phyloP scores from a whole-genome alignment of 1,140 invertebrate species.

The Helicoverpa armigera region DNA sequence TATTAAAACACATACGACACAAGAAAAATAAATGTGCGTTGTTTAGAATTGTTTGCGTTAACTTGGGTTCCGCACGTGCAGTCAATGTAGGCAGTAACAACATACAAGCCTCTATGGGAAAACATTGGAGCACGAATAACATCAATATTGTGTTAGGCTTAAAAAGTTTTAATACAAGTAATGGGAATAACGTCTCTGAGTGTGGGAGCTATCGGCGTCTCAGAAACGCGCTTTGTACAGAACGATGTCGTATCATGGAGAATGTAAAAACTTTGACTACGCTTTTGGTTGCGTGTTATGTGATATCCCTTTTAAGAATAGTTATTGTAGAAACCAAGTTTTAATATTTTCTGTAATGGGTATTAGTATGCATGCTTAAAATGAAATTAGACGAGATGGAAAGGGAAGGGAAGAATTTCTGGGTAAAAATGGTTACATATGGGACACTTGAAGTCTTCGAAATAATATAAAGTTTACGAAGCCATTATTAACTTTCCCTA shows the following conservation, averaged over 20 bases:
- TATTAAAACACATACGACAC: background rate
- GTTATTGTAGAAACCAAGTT: background rate
- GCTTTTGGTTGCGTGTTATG: conserved; percentile 4
- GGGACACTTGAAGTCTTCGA: too few species aligned
- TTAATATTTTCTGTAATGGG: background rate
- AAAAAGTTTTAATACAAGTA: conserved; percentile 51
- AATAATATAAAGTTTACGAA: too few species aligned
- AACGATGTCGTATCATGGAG: background rate
- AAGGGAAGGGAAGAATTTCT: too few species aligned
- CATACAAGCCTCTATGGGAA: conserved; percentile 29
- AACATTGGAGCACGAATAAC: conserved; percentile 30
- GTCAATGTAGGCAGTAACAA: conserved; percentile 37
- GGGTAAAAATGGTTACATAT: too few species aligned
- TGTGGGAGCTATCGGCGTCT: conserved; percentile 2
- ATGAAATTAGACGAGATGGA: too few species aligned
- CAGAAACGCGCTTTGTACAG: background rate
- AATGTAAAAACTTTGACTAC: conserved; percentile 12
- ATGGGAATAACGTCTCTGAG: conserved; percentile 39
- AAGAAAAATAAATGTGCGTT: conserved; percentile 42
- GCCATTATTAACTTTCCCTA: too few species aligned
- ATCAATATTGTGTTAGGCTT: conserved; percentile 53
- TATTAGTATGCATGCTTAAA: too few species aligned
- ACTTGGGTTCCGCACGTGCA: conserved; percentile 13
- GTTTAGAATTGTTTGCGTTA: conserved; percentile 35
- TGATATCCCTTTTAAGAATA: background rate